phyloP scores from a whole-genome alignment of 2,113 vertebrate species.

The Nothoprocta perdicaria region DNA sequence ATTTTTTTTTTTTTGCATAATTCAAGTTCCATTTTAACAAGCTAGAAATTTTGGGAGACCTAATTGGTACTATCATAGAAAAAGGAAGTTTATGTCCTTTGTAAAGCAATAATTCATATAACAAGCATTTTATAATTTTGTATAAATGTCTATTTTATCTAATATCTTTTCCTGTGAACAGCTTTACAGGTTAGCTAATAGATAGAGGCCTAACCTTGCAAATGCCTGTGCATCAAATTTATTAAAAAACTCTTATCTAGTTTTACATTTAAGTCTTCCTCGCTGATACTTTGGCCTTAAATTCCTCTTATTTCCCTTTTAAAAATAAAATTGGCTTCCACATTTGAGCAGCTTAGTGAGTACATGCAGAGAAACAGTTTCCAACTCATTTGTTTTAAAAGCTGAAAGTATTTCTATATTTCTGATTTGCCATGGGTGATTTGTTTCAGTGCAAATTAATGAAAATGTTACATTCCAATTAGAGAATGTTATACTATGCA shows the following conservation, averaged over 20 bases:
- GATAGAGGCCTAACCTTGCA: constrained; percentile 67
- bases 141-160: constrained; percentile 86
- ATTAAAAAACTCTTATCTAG: constrained; percentile 25
- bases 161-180: constrained; percentile 78
- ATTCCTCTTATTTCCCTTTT: constrained; percentile 49
- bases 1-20: constrained; percentile 70
- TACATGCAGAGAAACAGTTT: constrained; percentile 46
- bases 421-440: neutral
- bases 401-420: neutral
- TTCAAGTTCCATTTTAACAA: constrained; percentile 74
- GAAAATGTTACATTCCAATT: neutral
- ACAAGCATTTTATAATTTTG: constrained; percentile 84
- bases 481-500: neutral
- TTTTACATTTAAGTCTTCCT: constrained; percentile 65
- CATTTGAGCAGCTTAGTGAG: constrained; percentile 40
- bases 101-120: constrained; percentile 81
- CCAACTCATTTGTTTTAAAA: neutral
- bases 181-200: constrained; percentile 62
- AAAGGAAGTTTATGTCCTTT: constrained; percentile 76
- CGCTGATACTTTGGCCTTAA: constrained; percentile 66
- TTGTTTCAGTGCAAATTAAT: neutral
- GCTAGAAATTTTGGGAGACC: constrained; percentile 66
- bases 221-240: constrained; percentile 66
- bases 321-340: constrained; percentile 43
- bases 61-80: constrained; percentile 75